Evolutionary conservation across 23 tunicate species (phyloP).

Genomic region (Halocynthia roretzi): DNA sequence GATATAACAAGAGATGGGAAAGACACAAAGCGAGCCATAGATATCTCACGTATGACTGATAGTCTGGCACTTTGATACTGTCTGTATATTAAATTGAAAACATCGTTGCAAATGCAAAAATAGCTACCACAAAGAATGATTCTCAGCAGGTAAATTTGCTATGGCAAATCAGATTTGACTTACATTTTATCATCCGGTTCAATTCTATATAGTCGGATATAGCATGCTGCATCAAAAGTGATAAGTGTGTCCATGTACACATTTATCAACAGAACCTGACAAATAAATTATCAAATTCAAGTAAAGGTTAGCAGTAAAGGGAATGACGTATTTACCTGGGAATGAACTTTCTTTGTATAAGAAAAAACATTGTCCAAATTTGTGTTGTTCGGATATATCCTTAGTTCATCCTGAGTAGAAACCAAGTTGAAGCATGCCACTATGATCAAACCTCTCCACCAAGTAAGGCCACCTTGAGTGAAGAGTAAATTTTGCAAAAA

Average conservation of each 20-base stretch:
- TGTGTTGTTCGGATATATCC: conserved; percentile 79
- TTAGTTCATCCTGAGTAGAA: conserved; percentile 74
- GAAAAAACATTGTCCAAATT: conserved; percentile 95
- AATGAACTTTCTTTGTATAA: conserved; percentile 52
- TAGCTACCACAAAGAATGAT: not conserved
- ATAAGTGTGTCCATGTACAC: conserved; percentile 70
- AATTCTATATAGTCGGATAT: conserved; percentile 52
- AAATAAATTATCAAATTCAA: conserved; percentile 14
- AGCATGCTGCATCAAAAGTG: conserved; percentile 65
- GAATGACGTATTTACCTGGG: conserved; percentile 58
- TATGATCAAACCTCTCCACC: conserved; percentile 86
- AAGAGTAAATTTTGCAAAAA: too few relatives aligned
- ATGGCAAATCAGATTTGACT: conserved; percentile 1
- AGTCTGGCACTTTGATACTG: conserved; percentile 48
- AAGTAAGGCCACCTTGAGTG: conserved; percentile 68
- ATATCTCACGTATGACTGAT: conserved; percentile 55
- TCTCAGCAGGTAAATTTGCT: not conserved
- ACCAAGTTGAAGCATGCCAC: conserved; percentile 87
- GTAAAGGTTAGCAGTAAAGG: not conserved
- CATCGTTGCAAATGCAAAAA: not conserved
- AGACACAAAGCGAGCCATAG: conserved; percentile 66
- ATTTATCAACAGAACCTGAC: conserved; percentile 78
- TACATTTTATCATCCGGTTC: conserved; percentile 56
- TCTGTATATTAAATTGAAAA: conserved; percentile 16
- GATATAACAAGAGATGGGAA: conserved; percentile 92